Evolutionary conservation across 2,797 vertebrate genomes (phyloP), one percentile per base, ranked within the genome.

Genomic region (Neosalanx taihuensis): DNA sequence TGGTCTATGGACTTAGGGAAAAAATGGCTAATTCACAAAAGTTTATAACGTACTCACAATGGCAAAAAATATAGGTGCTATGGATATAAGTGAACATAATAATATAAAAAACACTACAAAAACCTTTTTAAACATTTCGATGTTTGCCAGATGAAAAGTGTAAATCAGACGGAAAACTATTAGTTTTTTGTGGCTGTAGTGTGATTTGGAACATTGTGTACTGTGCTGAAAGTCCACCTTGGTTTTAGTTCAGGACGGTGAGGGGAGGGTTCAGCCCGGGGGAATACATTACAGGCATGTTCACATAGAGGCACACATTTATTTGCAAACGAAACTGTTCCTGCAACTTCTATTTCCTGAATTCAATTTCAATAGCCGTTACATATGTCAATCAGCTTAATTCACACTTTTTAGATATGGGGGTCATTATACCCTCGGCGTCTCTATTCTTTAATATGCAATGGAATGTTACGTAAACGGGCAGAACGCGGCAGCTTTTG

Each of bases 391-490:
- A 33, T 5, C 26, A 5, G 18, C 12, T 30, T 7, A 6, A 2
- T 29, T 62, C 2, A 18, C 4, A 15, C 17, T 33, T 33, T 29
- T 62, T 18, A 30, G 12, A 62, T 33, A 41, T 4, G 63, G 10
- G 7, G 37, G 10, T 12, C 41, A 46, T 46, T 46, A 46, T 20
- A 59, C 46, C 41, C 13, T 56, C 6, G 0, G 23, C 10, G 5
- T 49, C 51, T 49, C 12, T 70, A 56, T 62, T 30, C 59, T 30
- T n/a, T 53, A 53, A 63, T 35, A 71, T 64, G 46, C 51, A 64
- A 71, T 37, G 31, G 30, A 69, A 69, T 71, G 69, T 71, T 63
- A 64, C 61, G 31, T 62, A 64, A 59, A 71, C 20, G 69, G 2
- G 2, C 17, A 53, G 46, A 35, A 31, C 63, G 26, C 13, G 41